phyloP scores from a whole-genome alignment of 2,797 vertebrate genomes.

The Agapornis canus region DNA sequence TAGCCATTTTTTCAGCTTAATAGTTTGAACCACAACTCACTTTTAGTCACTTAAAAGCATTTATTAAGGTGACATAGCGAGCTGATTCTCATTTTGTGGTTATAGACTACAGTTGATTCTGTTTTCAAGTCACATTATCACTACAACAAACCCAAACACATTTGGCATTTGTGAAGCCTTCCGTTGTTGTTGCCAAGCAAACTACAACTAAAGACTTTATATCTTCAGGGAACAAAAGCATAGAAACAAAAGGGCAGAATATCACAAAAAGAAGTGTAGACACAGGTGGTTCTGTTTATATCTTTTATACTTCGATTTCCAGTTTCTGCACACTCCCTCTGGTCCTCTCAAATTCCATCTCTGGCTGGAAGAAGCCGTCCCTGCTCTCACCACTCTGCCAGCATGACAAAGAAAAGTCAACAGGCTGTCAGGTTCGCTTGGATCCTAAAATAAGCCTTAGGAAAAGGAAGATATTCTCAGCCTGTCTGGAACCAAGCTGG shows the following conservation, averaged over 20 bases:
- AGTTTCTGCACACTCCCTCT: not conserved
- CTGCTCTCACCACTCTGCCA: not conserved
- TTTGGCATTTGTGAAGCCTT: not conserved
- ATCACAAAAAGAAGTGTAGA: not conserved
- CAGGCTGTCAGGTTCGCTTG: not conserved
- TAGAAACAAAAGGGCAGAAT: not conserved
- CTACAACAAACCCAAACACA: not conserved
- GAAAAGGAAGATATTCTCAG: not conserved
- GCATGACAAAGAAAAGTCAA: not conserved
- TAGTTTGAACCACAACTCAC: not conserved
- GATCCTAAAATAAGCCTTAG: not conserved
- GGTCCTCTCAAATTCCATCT: not conserved
- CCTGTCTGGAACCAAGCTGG: not conserved
- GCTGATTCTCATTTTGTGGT: not conserved
- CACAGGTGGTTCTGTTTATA: not conserved
- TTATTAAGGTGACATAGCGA: not conserved
- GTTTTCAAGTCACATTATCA: not conserved
- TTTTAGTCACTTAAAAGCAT: not conserved
- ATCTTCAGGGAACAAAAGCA: not conserved
- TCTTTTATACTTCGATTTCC: not conserved
- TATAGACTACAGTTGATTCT: not conserved
- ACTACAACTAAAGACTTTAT: not conserved
- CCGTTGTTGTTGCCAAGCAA: not conserved
- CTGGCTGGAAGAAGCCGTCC: not conserved
- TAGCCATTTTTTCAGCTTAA: not conserved